phyloP scores from a whole-genome alignment of 2,797 vertebrate species.

The Gobio occitaniae region DNA sequence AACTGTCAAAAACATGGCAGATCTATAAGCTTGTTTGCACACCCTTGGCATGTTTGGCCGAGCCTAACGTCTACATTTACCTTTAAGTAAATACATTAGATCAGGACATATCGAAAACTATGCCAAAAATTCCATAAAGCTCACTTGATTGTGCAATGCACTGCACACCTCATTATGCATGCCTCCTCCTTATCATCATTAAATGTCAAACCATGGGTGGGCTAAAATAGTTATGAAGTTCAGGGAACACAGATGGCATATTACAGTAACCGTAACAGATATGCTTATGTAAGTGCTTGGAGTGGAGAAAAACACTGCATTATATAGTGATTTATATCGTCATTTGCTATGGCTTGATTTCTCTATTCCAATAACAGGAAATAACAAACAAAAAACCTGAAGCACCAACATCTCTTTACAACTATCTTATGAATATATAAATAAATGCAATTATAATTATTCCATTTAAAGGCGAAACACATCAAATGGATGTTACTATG shows the following conservation, averaged over 20 bases:
- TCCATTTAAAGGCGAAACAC: constrained; percentile 52
- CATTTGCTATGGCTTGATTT: constrained; percentile 59
- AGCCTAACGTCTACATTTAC: constrained; percentile 21
- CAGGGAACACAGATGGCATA: constrained; percentile 24
- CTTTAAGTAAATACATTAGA: background rate
- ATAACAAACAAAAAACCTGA: constrained; percentile 47
- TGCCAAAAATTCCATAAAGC: background rate
- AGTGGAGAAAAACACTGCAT: constrained; percentile 31
- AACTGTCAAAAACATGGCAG: background rate
- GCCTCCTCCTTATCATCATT: constrained; percentile 17
- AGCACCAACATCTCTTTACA: constrained; percentile 60
- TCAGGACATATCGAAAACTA: background rate
- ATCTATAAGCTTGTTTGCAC: background rate
- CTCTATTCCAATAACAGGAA: constrained; percentile 45
- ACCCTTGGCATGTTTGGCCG: constrained; percentile 40
- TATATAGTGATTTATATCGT: constrained; percentile 40
- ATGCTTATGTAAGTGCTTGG: constrained; percentile 38
- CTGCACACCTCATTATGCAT: constrained; percentile 8
- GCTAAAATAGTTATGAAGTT: constrained; percentile 20
- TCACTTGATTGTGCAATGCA: background rate
- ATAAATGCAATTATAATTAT: constrained; percentile 54
- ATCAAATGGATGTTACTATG: constrained; percentile 58
- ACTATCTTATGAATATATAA: constrained; percentile 65
- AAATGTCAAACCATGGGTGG: constrained; percentile 22
- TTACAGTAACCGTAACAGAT: constrained; percentile 23